Conservation (phyloP, 2,797 vertebrate species). For the Oophaga sylvatica region DNA sequence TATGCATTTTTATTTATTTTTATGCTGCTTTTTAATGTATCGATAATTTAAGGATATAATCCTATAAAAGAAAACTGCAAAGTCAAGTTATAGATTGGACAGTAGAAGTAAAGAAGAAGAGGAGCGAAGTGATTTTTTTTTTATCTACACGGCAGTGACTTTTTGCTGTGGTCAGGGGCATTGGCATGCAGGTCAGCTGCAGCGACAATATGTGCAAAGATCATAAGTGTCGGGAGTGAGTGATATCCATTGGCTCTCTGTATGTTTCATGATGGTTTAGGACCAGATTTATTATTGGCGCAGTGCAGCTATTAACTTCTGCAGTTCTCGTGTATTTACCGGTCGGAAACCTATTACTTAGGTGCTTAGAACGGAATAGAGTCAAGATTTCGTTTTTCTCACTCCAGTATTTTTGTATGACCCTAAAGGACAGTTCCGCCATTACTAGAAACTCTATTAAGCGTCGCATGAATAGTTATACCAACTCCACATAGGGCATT, state of each 20-base stretch:
- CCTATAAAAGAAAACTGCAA: not conserved
- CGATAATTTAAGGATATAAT: not conserved
- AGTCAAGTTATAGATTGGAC: not conserved
- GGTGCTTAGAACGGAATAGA: not conserved
- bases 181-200: not conserved
- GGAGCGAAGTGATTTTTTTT: no score
- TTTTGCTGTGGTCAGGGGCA: not conserved
- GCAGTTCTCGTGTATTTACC: not conserved
- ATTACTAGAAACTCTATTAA: not conserved
- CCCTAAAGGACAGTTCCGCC: not conserved
- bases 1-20: not conserved
- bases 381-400: conserved; percentile 1
- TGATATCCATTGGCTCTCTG: conserved; percentile 26
- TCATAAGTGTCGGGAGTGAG: not conserved
- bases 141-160: not conserved
- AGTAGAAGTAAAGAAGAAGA: not conserved
- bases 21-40: not conserved
- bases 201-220: not conserved
- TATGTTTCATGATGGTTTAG: conserved; percentile 2
- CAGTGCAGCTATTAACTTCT: conserved; percentile 28
- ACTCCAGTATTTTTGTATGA: not conserved
- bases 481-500: not conserved
- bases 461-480: not conserved
- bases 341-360: not conserved
- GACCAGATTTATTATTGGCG: conserved; percentile 16